phyloP scores from a whole-genome alignment of 64 coral and sea anemone genomes.

The Trachythela sp. region DNA sequence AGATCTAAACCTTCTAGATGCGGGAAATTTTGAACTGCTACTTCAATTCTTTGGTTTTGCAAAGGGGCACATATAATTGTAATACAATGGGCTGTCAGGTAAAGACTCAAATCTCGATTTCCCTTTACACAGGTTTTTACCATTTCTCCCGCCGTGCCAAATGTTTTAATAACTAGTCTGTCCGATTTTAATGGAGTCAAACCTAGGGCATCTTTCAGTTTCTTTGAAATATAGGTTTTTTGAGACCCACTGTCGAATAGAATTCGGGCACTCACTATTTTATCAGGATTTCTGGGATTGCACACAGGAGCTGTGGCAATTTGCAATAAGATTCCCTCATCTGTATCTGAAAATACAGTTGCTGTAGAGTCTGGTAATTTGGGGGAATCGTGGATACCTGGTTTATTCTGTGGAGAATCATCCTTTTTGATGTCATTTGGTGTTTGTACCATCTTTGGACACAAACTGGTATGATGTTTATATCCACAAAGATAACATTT shows the following conservation, averaged over 20 bases:
- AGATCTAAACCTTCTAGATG: conserved; percentile 33
- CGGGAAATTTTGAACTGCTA: conserved; percentile 34
- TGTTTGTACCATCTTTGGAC: neutral
- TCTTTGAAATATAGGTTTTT: conserved; percentile 26
- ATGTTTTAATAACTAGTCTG: conserved; percentile 23
- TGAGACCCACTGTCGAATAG: conserved; percentile 33
- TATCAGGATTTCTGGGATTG: neutral
- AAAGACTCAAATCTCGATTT: conserved; percentile 18
- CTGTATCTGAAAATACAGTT: conserved; percentile 17
- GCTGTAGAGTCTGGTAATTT: neutral
- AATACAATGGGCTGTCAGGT: conserved; percentile 26
- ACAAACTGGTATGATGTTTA: neutral
- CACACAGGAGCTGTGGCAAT: conserved; percentile 20
- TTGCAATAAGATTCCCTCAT: conserved; percentile 34
- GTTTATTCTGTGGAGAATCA: neutral
- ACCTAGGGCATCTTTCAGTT: neutral
- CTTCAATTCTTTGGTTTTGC: conserved; percentile 31
- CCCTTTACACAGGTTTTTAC: conserved; percentile 15
- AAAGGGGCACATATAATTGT: conserved; percentile 31
- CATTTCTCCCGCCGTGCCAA: conserved; percentile 26
- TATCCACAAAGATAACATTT: conserved; percentile 30
- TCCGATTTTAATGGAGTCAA: neutral
- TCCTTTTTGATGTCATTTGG: conserved; percentile 5
- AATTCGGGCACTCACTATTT: conserved; percentile 35
- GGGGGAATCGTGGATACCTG: neutral